Base-by-base conservation (phyloP, 2,797 vertebrate genomes). In the Anguilla marmorata region DNA sequence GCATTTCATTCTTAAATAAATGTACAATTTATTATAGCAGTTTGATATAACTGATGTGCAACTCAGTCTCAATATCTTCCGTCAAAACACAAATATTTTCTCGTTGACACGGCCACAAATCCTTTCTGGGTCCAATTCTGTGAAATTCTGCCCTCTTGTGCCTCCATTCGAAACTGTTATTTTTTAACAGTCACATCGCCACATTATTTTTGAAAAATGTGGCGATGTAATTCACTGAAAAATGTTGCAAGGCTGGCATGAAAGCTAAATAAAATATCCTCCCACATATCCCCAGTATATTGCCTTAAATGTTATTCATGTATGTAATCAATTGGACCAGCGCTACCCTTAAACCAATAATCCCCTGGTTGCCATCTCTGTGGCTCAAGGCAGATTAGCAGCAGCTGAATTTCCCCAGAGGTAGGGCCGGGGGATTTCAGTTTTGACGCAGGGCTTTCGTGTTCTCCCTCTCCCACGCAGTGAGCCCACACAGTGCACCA, bases 401-500 rank as follows among this genome's bases (percentile, higher is more conserved):
- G 24, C 12, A 74, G 30, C 30, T 74, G 2, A 74, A 33, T 74
- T 74, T 74, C 9, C n/a, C 69, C 8, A 27, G n/a, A 60, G 58
- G 21, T 63, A 4, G 58, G n/a, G 60, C 1, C 1, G 63, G 24
- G 58, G 45, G 27, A 27, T 84, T 50, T 50, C 41, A 66, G 45
- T 33, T 60, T 52, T 69, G 33, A 87, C 30, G 8, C 30, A 27
- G 5, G 1, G 1, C 48, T 84, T 3, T 54, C 27, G 2, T 72
- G 45, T 74, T 54, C 50, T 87, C 45, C 54, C 58, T 16, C 9
- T 82, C 69, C 84, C 41, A 86, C 21, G 50, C 94, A 98, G 97
- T 21, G 97, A 97, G 82, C 95, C 94, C 90, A 97, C 96, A 0
- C 97, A 97, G 94, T 94, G 96, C 89, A 96, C 97, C 84, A 95